Evolutionary conservation across 2,797 vertebrate genomes (phyloP), one percentile per base, ranked within the genome.

Genomic region (Zenarchopterus dispar): DNA sequence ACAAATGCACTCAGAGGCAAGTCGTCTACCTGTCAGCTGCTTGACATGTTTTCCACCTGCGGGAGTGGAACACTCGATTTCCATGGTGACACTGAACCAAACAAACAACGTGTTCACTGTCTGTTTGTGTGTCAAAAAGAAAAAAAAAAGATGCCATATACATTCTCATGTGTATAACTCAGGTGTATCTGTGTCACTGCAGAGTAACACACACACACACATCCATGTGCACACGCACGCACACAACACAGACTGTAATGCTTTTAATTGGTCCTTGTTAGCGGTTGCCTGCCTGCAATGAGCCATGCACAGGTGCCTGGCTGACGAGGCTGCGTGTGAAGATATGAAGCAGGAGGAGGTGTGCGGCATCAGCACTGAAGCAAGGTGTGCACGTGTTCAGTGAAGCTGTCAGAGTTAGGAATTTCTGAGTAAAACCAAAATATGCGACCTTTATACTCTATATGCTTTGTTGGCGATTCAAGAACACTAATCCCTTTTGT

Each of bases 261-360:
- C 50, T 70, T 81, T 78, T 82, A 82, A 84, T 81, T 74, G 76
- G 56, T 72, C 76, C 65, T 82, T 70, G 77, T 83, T 75, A 67
- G 81, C 70, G 22, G 43, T 49, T 53, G 67, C 53, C 55, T 74
- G 67, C 73, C 44, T 52, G 71, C 81, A 81, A 81, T 81, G 54
- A 82, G 53, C 65, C 43, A 22, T 62, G 47, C 48, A 58, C 22
- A 46, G 11, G 53, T 67, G 58, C 44, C 45, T 45, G 41, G 42
- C 46, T 56, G 57, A 48, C 19, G 41, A 13, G 60, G 68, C 67
- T 58, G 19, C 24, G 18, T 59, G 48, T 62, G 33, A 41, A 17
- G 13, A 21, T 56, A 26, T 57, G 47, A 52, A 31, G 13, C 36
- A 43, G 26, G 19, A 43, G 19, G 1, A 39, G 28, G 18, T 42